phyloP scores from a whole-genome alignment of 2,888 invertebrate genomes.

The Eumacrocentrus americanus region DNA sequence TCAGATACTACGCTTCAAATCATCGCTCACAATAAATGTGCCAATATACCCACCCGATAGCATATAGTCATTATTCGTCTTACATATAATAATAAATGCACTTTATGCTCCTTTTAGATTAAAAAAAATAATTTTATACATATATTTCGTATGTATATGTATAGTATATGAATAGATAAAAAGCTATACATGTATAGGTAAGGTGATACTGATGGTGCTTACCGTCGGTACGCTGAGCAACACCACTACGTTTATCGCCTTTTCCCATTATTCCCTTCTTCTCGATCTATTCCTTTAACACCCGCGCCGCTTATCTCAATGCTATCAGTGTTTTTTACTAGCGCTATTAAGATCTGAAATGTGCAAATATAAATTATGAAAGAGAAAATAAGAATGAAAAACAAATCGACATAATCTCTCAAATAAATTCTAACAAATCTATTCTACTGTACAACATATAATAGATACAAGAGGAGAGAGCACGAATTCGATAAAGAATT shows the following conservation, averaged over 20 bases:
- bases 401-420: background rate
- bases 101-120: no score
- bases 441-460: no score
- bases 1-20: constrained; percentile 42
- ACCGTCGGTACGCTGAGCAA: constrained; percentile 63
- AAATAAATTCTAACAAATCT: no score
- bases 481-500: background rate
- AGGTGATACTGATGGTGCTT: no score
- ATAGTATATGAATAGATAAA: no score
- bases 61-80: no score
- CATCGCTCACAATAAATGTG: background rate
- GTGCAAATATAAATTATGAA: constrained; percentile 1
- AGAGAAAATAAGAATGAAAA: background rate
- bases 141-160: background rate
- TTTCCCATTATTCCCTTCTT: constrained; percentile 61
- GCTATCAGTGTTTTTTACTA: no score
- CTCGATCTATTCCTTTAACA: background rate
- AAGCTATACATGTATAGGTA: no score
- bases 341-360: no score
- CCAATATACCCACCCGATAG: no score
- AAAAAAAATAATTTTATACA: constrained; percentile 19
- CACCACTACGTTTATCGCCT: constrained; percentile 63
- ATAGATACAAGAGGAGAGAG: no score
- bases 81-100: no score
- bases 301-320: background rate